These are phyloP conservation scores for Drosophila repleta DNA, from an alignment of 1,140 invertebrate genomes.

Conservation along the genomic window DNA sequence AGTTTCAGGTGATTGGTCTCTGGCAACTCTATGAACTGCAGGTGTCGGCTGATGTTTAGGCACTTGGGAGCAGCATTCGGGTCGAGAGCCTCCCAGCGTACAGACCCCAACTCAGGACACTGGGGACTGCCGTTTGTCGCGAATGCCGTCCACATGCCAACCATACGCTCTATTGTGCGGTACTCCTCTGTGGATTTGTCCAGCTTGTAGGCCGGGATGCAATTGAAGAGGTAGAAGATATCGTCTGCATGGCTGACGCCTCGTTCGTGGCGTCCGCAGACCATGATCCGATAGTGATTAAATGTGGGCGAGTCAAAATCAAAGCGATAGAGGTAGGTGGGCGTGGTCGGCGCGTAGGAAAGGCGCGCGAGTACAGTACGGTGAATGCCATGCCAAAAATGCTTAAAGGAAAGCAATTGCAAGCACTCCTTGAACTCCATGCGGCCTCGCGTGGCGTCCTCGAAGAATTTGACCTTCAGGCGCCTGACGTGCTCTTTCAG, in stretches of 20 bases:
- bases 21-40: slow-evolving; percentile 76
- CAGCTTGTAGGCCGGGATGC: slow-evolving; percentile 77
- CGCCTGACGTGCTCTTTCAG: slow-evolving; percentile 46
- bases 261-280: slow-evolving; percentile 71
- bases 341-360: slow-evolving; percentile 65
- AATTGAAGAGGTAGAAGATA: slow-evolving; percentile 87
- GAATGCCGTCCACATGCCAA: slow-evolving; percentile 83
- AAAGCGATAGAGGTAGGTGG: slow-evolving; percentile 84
- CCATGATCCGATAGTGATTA: slow-evolving; percentile 67
- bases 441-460: slow-evolving; percentile 48
- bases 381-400: slow-evolving; percentile 82
- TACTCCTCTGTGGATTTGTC: slow-evolving; percentile 71
- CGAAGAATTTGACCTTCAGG: slow-evolving; percentile 56
- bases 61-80: slow-evolving; percentile 51
- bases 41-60: slow-evolving; percentile 77
- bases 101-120: slow-evolving; percentile 32
- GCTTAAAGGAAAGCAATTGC: slow-evolving; percentile 64
- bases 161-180: slow-evolving; percentile 70
- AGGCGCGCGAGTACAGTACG: slow-evolving; percentile 59
- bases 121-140: slow-evolving; percentile 76
- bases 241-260: slow-evolving; percentile 87
- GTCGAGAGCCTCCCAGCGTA: slow-evolving; percentile 53
- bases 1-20: slow-evolving; percentile 77
- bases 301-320: slow-evolving; percentile 76
- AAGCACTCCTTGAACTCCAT: slow-evolving; percentile 60